Evolutionary conservation across 2,113 vertebrate species (phyloP).

Genomic region (Monopterus albus): DNA sequence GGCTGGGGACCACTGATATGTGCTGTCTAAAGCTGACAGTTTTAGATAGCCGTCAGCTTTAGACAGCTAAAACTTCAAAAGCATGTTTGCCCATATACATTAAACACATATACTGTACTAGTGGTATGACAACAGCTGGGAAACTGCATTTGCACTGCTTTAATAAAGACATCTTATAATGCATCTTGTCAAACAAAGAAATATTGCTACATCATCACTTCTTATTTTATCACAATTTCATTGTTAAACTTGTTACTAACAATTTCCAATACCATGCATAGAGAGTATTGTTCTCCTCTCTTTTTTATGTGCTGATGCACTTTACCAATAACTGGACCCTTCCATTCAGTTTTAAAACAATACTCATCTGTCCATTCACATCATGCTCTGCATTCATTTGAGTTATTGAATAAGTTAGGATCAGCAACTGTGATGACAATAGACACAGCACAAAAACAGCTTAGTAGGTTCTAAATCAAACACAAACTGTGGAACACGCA

Average conservation of each 20-base stretch:
- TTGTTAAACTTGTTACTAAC: not conserved
- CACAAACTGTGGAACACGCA: constrained; percentile 63
- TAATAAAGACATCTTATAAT: no score
- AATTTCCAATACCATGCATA: not conserved
- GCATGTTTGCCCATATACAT: no score
- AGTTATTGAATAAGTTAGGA: constrained; percentile 58
- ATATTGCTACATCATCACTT: not conserved
- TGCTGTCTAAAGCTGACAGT: no score
- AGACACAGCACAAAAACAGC: constrained; percentile 42
- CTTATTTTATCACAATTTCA: not conserved
- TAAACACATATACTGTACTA: no score
- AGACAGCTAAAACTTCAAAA: not conserved
- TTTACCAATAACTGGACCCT: not conserved
- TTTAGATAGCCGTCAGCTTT: no score
- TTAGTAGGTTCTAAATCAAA: constrained; percentile 42
- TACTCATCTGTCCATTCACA: not conserved
- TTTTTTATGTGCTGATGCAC: no score
- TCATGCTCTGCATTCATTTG: constrained; percentile 45
- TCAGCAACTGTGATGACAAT: constrained; percentile 59
- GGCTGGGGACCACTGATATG: no score
- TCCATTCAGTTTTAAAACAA: not conserved
- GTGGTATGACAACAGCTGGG: no score
- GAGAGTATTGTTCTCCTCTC: no score
- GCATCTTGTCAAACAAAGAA: not conserved
- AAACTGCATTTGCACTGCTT: no score